Evolutionary conservation across 2,113 vertebrate species (phyloP).

Genomic region (Tauraco erythrolophus): DNA sequence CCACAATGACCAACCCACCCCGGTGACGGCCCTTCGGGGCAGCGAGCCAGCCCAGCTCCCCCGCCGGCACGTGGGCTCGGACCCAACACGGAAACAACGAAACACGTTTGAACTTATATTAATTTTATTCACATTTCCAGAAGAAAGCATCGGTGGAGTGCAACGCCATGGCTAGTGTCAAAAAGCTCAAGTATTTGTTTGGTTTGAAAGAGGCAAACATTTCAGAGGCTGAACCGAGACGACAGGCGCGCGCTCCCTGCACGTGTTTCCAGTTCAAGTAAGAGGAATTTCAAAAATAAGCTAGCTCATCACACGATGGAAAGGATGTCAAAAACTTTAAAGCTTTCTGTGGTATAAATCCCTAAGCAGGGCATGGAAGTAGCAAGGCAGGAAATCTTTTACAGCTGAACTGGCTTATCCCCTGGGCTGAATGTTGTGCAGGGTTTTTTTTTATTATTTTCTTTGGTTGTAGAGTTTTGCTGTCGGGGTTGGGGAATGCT

Average conservation of each 20-base stretch:
- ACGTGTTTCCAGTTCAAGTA: neutral
- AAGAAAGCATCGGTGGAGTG: slow-evolving; percentile 29
- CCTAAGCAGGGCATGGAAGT: slow-evolving; percentile 8
- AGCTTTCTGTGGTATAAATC: slow-evolving; percentile 37
- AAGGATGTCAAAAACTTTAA: slow-evolving; percentile 39
- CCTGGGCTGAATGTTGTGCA: neutral
- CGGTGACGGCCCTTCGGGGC: neutral
- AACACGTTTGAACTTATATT: neutral
- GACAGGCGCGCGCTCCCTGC: neutral
- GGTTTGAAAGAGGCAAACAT: slow-evolving; percentile 9
- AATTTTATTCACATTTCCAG: slow-evolving; percentile 66
- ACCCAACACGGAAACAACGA: neutral
- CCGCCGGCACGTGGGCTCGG: fast-evolving
- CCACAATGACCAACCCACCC: fast-evolving
- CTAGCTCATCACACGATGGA: neutral
- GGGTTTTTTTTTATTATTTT: neutral
- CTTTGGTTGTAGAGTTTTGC: neutral
- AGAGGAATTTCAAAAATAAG: slow-evolving; percentile 3
- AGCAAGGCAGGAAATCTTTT: slow-evolving; percentile 24
- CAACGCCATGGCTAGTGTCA: neutral
- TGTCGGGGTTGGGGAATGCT: fast-evolving
- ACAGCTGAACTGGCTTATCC: slow-evolving; percentile 29
- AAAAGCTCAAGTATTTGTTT: slow-evolving; percentile 1
- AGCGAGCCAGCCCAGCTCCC: neutral
- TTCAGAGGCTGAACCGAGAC: neutral